Base-by-base conservation (phyloP, 2,888 invertebrate genomes). In the Pseudeuparius sepicola region DNA sequence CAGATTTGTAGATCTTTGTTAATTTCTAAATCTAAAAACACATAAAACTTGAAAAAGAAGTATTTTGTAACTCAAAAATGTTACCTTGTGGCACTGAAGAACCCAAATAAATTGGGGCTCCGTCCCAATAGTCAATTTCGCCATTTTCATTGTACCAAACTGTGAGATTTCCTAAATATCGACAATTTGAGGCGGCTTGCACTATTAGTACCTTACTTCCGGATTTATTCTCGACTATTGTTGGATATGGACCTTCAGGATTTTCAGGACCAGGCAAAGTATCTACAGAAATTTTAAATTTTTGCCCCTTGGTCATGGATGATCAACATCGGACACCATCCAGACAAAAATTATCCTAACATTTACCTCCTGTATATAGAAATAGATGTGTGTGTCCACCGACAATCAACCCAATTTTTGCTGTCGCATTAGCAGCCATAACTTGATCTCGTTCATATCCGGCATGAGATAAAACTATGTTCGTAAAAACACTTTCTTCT, bases 361-460 rank as follows among this genome's bases (percentile, higher is more conserved):
- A n/a, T n/a, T n/a, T n/a, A n/a, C n/a, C n/a, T 44, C 68, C 70
- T 9, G 75, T 76, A 57, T 74, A 89, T 1, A 90, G 67, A 46
- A 89, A 74, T 0, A 82, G 78, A 56, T 90, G 84, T 0, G 84
- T 79, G 56, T 90, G 89, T 0, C 78, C 84, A 4, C 90, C 89
- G 9, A 90, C 79, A 36, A 90, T 81, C 0, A 89, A 67, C 54
- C 88, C 85, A 34, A 90, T 70, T 16, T 75, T 72, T 1, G 73
- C 68, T 3, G 78, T 70, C 26, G 71, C 75, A 4, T 68, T 63
- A 2, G 57, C 56, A 0, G 87, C 88, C 40, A 88, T 73, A 24
- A 63, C 53, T 64, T 68, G 63, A 50, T 83, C 83, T 14, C 71
- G 70, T 5, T 75, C 70, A 29, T 83, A 67, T 3, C 89, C 89